These are phyloP conservation scores for Bothrops jararaca DNA, from an alignment of 2,113 vertebrate species.

Conservation along the genomic window DNA sequence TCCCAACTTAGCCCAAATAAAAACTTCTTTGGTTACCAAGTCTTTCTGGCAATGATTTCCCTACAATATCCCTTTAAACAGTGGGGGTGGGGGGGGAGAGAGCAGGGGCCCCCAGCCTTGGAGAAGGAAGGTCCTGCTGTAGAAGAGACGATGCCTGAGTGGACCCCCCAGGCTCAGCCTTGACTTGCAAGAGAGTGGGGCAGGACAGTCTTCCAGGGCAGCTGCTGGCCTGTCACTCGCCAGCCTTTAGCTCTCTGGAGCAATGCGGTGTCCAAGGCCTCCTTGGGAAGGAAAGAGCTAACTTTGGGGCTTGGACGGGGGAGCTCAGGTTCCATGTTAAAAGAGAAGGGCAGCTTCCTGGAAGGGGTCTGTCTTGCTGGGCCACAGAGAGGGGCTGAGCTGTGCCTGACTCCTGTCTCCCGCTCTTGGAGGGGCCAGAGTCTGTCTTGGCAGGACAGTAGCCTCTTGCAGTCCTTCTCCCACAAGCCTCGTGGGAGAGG, in stretches of 20 bases:
- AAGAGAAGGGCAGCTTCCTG: not conserved
- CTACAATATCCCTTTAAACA: not conserved
- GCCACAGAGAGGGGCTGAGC: not conserved
- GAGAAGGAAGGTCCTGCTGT: not conserved
- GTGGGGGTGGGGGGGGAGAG: rapidly evolving
- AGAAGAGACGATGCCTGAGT: not conserved
- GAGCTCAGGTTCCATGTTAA: not conserved
- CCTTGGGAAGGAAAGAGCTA: not conserved
- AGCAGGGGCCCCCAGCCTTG: not conserved
- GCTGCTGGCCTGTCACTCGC: not conserved
- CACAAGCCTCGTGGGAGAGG: not conserved
- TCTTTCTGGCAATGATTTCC: not conserved
- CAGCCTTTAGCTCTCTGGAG: not conserved
- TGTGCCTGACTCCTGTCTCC: not conserved
- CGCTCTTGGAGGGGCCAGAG: not conserved
- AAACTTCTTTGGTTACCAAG: not conserved
- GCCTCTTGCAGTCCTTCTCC: not conserved
- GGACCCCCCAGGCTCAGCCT: not conserved
- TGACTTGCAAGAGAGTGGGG: not conserved
- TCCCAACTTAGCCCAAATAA: not conserved
- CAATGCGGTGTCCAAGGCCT: not conserved
- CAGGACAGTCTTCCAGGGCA: not conserved
- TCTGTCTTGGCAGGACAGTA: not conserved
- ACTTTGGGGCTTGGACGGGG: not conserved
- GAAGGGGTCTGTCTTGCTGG: too few species aligned